Base-by-base conservation (phyloP, 2,888 invertebrate species). In the Chymomyza caudatula region DNA sequence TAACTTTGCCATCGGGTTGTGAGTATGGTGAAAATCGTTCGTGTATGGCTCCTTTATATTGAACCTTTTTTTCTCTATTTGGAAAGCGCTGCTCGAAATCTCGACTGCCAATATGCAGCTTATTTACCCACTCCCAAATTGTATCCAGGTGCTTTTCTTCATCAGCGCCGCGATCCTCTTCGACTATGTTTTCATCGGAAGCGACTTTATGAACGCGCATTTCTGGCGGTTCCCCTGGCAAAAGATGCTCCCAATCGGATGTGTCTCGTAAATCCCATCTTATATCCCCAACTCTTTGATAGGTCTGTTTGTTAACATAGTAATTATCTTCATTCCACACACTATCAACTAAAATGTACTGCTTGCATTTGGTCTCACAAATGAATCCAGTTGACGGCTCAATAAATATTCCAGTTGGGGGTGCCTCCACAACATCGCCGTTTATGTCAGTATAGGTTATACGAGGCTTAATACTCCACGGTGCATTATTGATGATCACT, bases 261-360 rank as follows among this genome's bases (percentile, higher is more conserved):
- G 91, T 77, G 55, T 94, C 92, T 0, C 88, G 86, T 0, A 96
- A 89, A 74, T 95, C 93, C 91, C 94, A 96, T 69, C 91, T 92
- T 3, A 95, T 85, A 0, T 91, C 87, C 5, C 88, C 89, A 1
- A 94, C 91, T 8, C 86, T 73, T 61, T 92, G 91, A 57, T 83
- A 87, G 4, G 90, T 90, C 89, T 95, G 95, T 79, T 94, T 89
- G 80, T 95, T 94, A 0, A 94, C 94, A 92, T 95, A 96, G 89
- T 96, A 97, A 90, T 98, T 98, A 58, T 92, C 91, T 85, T 97
- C 91, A 83, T 97, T 97, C 94, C 97, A 98, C 58, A 97, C 90
- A 74, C 95, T 94, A 85, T 98, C 97, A 3, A 98, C 92, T 0
- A 94, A 93, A 29, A 94, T 92, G 82, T 96, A 97, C 67, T 93